phyloP scores from a whole-genome alignment of 2,797 vertebrate species.

The Poeciliopsis presidionis region DNA sequence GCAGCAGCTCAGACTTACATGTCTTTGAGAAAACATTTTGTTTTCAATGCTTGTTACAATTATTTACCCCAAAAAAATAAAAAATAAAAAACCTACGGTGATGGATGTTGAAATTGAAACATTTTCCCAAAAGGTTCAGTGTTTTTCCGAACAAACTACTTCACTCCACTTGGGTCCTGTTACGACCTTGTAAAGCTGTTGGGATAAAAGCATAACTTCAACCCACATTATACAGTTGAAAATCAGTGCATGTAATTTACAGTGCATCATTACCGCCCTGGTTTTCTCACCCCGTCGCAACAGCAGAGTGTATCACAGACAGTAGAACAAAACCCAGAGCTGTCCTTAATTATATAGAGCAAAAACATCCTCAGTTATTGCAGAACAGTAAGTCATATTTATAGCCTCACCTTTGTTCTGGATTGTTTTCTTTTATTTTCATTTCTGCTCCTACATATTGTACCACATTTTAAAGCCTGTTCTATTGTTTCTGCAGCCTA shows the following conservation, averaged over 20 bases:
- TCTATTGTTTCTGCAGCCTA: constrained; percentile 11
- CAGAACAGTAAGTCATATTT: background rate
- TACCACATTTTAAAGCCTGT: background rate
- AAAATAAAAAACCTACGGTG: background rate
- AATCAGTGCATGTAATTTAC: background rate
- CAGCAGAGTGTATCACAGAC: background rate
- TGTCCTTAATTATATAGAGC: background rate
- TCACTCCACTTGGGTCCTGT: background rate
- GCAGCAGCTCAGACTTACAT: background rate
- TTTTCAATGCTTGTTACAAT: background rate
- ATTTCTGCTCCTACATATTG: background rate
- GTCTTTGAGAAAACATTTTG: background rate
- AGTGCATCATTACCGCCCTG: background rate
- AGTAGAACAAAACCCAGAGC: background rate
- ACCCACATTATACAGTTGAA: background rate
- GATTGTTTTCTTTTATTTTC: background rate
- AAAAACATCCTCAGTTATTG: background rate
- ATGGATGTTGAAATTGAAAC: background rate
- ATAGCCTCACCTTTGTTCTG: background rate
- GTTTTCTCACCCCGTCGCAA: background rate
- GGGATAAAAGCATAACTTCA: background rate
- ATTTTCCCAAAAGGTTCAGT: background rate
- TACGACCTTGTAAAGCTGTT: background rate
- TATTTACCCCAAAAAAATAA: background rate
- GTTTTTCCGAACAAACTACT: background rate